Conservation (phyloP, 2,113 vertebrate species). For the Suncus etruscus region DNA sequence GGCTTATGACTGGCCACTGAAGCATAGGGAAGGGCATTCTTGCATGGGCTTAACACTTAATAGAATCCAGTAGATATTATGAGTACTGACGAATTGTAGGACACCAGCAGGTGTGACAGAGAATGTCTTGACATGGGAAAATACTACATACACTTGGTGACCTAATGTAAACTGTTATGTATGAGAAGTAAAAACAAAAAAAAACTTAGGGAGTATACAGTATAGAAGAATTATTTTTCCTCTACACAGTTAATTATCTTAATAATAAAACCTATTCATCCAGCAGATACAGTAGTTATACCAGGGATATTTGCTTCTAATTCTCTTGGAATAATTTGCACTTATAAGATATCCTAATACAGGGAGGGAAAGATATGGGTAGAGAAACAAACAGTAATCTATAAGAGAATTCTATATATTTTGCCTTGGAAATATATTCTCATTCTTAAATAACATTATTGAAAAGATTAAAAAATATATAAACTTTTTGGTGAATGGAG, state of each 20-base stretch:
- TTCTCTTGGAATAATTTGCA: background rate
- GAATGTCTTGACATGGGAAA: background rate
- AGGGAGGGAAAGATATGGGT: background rate
- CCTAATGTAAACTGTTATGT: background rate
- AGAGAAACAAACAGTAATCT: conserved; percentile 20
- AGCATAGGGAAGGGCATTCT: background rate
- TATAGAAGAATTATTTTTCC: background rate
- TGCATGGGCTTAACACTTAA: background rate
- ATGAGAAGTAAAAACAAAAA: background rate
- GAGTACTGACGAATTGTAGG: background rate
- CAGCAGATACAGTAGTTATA: background rate
- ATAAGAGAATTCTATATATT: conserved; percentile 14
- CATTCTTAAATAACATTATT: too few species aligned
- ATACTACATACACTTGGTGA: background rate
- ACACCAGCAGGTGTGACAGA: background rate
- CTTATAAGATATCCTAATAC: background rate
- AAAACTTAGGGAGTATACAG: background rate
- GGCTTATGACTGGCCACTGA: background rate
- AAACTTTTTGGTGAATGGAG: background rate
- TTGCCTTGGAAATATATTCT: background rate
- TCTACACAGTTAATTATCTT: background rate
- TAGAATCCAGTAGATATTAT: background rate
- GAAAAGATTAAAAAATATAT: background rate
- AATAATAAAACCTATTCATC: conserved; percentile 6
- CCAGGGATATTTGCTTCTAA: background rate